These are phyloP conservation scores for Anolis sagrei DNA, from an alignment of 2,113 vertebrate genomes.

Conservation along the genomic window DNA sequence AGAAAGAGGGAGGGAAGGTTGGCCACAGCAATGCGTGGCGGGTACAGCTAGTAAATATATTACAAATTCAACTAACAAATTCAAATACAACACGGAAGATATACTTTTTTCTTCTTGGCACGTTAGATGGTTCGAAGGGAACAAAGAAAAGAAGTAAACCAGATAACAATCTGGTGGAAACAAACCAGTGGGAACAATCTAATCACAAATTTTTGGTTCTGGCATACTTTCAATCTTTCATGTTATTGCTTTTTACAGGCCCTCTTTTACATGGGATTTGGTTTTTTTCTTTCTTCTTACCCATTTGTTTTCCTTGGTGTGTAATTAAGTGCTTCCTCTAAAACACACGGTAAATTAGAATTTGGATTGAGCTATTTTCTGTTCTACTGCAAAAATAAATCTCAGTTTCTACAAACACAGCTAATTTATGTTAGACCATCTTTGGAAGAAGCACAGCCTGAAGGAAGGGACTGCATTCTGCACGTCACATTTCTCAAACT, in stretches of 20 bases:
- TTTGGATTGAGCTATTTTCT: constrained; percentile 46
- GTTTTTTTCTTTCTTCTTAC: constrained; percentile 16
- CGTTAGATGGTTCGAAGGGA: not conserved
- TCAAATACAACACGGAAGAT: not conserved
- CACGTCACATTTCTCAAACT: constrained; percentile 25
- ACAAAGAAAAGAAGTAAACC: not conserved
- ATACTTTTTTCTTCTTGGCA: not conserved
- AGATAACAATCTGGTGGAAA: not conserved
- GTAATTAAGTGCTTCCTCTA: constrained; percentile 59
- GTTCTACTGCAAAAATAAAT: constrained; percentile 37
- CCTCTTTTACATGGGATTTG: not conserved
- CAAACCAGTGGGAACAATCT: not conserved
- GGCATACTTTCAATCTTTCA: not conserved
- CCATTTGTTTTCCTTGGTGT: not conserved
- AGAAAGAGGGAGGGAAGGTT: too few relatives aligned
- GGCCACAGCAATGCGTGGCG: too few relatives aligned
- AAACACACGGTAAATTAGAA: constrained; percentile 24
- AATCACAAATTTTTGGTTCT: constrained; percentile 9
- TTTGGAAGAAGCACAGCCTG: constrained; percentile 35
- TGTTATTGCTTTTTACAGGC: constrained; percentile 49
- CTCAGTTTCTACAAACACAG: constrained; percentile 34
- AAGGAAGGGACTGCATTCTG: constrained; percentile 16
- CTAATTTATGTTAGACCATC: constrained; percentile 44
- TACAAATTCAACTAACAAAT: not conserved
- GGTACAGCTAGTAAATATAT: too few relatives aligned